phyloP scores from a whole-genome alignment of 2,113 vertebrate species.

The Abramis brama region DNA sequence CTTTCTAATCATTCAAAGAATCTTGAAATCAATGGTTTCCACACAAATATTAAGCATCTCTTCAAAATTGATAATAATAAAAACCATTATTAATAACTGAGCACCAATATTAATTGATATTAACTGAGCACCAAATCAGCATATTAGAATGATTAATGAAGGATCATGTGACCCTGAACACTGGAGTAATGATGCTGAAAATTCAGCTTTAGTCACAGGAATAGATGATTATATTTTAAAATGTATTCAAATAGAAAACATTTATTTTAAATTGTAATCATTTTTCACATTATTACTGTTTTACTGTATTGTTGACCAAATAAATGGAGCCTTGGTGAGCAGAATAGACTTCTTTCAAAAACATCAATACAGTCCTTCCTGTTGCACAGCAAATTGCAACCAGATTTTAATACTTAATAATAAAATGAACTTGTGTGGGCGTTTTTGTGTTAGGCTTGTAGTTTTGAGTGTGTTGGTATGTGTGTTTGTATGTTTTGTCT shows the following conservation, averaged over 20 bases:
- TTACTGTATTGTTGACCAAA: slow-evolving; percentile 1
- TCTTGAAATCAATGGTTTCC: background rate
- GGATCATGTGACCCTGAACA: background rate
- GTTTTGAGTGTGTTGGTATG: slow-evolving; percentile 44
- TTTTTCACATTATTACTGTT: background rate
- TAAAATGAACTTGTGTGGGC: slow-evolving; percentile 10
- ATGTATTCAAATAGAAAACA: background rate
- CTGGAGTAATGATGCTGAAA: background rate
- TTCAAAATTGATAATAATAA: background rate
- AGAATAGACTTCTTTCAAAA: background rate
- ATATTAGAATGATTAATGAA: background rate
- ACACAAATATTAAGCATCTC: too few relatives aligned
- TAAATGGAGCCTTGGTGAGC: background rate
- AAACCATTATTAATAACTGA: background rate
- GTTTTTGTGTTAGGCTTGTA: slow-evolving; percentile 31
- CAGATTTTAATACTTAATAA: slow-evolving; percentile 30
- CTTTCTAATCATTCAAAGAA: background rate
- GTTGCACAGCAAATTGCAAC: background rate
- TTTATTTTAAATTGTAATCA: background rate
- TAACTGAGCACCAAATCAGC: background rate
- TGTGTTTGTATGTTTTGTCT: slow-evolving; percentile 56
- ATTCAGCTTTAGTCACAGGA: background rate
- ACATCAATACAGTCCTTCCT: background rate
- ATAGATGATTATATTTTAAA: background rate
- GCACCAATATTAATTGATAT: background rate